A percentile compares a stretch with the other conserved stretches of the same genome.
Evolutionary conservation across 2,113 vertebrate species (phyloP).

Genomic region (Chamaetylas fuelleborni): DNA sequence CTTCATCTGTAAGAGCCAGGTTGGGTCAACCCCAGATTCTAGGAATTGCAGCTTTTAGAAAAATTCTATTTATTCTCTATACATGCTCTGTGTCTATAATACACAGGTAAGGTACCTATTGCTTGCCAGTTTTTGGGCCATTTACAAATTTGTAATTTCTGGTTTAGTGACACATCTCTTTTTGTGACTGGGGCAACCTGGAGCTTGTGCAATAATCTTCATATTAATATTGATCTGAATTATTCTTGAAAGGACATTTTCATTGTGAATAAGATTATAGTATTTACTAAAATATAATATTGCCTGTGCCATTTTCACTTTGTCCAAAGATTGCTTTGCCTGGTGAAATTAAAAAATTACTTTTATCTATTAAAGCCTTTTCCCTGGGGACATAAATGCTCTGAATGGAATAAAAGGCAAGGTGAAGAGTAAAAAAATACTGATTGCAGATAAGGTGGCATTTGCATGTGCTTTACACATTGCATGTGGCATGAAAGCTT

Average conservation of each 20-base stretch:
- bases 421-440: background rate
- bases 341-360: background rate
- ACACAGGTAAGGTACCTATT: background rate
- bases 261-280: background rate
- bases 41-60: background rate
- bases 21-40: background rate
- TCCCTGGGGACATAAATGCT: background rate
- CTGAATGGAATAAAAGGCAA: background rate
- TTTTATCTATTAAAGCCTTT: background rate
- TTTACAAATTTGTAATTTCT: background rate
- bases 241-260: background rate
- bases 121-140: rapidly evolving
- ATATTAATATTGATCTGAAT: background rate
- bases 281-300: background rate
- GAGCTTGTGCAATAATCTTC: background rate
- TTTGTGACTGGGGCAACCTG: background rate
- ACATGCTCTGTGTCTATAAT: background rate
- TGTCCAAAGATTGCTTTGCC: background rate
- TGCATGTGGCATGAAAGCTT: background rate
- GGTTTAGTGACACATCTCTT: background rate
- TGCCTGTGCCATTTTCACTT: background rate
- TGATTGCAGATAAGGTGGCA: background rate
- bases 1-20: background rate
- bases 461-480: background rate
- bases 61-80: background rate